Base-by-base conservation (phyloP, 2,113 vertebrate genomes). In the Micromys minutus region DNA sequence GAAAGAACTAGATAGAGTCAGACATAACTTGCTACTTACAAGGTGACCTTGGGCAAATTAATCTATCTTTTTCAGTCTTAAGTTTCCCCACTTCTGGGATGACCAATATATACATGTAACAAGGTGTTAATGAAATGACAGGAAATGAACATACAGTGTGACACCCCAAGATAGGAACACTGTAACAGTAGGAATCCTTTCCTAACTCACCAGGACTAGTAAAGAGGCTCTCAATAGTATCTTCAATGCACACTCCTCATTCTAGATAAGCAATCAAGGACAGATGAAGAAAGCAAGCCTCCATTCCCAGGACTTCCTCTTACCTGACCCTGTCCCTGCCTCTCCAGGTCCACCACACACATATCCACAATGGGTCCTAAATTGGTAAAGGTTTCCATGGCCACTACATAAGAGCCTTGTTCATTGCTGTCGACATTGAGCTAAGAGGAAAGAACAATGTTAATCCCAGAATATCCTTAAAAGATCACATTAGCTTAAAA, bases 381-480 rank as follows among this genome's bases (percentile, higher is more conserved):
- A 96, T 99, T 99, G 94, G 99, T 99, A 95, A 99, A 99, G 7
- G 99, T 99, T 98, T 99, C 99, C 99, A 99, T 99, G 39, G 99
- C 99, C 3, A 99, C 99, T 24, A 99, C 99, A 0, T 99, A 99
- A 5, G 99, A 99, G 63, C 99, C 99, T 97, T 99, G 99, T 94
- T 99, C 99, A 0, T 99, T 99, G 98, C 99, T 99, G 98, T 99
- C 99, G 94, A 99, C 99, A 0, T 99, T 99, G 97, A 99, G 99
- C 99, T 99, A 92, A 0, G 52, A 93, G 93, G 9, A 84, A 95
- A 92, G 10, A 95, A 90, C 1, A 34, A 55, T 3, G 39, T 85
- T 81, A 93, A 90, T 80, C 36, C 63, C 7, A 21, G 34, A 91
- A 91, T 0, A 3, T 5, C 55, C 36, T 79, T 22, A 85, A 83